phyloP scores from a whole-genome alignment of 35 echinoderm and acorn worm genomes.

The Hemicentrotus pulcherrimus region DNA sequence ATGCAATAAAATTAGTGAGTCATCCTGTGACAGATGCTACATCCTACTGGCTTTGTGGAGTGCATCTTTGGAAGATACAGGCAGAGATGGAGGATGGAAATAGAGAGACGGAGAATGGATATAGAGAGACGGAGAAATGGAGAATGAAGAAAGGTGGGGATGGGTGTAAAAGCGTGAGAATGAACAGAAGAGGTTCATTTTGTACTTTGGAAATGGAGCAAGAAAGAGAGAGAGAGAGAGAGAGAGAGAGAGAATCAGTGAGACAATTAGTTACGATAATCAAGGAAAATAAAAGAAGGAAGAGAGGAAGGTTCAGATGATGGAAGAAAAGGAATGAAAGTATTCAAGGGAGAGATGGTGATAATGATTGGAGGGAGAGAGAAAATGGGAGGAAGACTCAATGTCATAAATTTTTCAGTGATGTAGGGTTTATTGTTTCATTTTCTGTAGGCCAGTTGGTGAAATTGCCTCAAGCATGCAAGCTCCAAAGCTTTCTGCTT shows the following conservation, averaged over 20 bases:
- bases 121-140: not conserved
- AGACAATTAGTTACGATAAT: no score
- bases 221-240: not conserved
- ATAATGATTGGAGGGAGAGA: no score
- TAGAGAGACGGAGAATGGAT: no score
- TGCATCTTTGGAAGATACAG: not conserved
- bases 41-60: not conserved
- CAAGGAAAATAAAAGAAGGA: no score
- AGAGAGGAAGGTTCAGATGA: no score
- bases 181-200: not conserved
- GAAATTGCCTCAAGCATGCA: not conserved
- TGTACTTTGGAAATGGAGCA: not conserved
- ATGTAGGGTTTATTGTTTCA: not conserved
- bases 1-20: not conserved
- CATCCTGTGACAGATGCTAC: not conserved
- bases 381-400: no score
- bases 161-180: no score
- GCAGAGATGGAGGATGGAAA: not conserved
- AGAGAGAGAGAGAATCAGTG: not conserved
- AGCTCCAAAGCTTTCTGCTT: not conserved
- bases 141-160: no score
- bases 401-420: not conserved
- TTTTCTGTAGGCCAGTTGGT: not conserved
- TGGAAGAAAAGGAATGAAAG: no score
- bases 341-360: no score